Evolutionary conservation across 2,113 vertebrate genomes (phyloP).

Genomic region (Cryptomyrus ogoouensis): DNA sequence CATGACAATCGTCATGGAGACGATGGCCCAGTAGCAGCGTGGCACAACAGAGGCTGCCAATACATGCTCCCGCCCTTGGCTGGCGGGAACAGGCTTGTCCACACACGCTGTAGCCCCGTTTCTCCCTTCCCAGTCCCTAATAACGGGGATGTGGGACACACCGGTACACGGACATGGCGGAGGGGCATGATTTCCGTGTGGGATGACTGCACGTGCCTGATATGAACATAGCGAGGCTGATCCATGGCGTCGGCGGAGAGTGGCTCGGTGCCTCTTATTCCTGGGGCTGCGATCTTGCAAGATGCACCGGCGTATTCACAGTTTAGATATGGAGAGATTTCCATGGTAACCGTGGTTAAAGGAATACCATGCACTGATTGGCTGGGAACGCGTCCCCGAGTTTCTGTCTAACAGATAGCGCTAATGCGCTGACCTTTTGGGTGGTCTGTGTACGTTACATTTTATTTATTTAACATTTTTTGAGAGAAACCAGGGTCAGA

Average conservation of each 20-base stretch:
- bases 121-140: not conserved
- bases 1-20: not conserved
- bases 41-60: not conserved
- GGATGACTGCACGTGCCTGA: not conserved
- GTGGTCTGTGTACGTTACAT: not conserved
- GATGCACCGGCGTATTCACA: not conserved
- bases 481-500: not conserved
- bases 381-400: not conserved
- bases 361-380: not conserved
- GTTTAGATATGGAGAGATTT: not conserved
- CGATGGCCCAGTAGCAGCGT: not conserved
- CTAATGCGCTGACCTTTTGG: not conserved
- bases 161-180: not conserved
- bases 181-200: not conserved
- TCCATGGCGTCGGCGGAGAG: too few relatives aligned
- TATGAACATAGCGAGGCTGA: not conserved
- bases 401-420: not conserved
- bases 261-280: not conserved
- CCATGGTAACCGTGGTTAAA: not conserved
- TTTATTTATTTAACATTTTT: not conserved
- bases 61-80: not conserved
- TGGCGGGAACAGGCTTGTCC: not conserved
- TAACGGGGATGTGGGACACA: not conserved
- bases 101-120: not conserved
- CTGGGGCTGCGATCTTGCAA: not conserved